Base-by-base conservation (phyloP, 2,888 invertebrate genomes). In the Tenthredo scrophulariae region DNA sequence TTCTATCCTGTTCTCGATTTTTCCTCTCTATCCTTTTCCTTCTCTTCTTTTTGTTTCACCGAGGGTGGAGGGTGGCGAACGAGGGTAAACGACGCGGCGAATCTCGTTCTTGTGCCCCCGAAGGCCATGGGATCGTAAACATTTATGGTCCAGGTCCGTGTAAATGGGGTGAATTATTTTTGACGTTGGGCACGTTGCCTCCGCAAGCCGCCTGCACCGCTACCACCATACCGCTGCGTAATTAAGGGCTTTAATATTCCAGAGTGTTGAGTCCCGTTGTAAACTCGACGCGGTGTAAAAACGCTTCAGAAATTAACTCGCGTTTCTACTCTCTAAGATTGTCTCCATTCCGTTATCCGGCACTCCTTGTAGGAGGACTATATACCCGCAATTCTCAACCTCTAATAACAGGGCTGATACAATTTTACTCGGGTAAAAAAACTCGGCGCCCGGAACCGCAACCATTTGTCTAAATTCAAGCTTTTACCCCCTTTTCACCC, bases 171-270 rank as follows among this genome's bases (percentile, higher is more conserved):
- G 67, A 83, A 83, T 83, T 83, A 83, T 83, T 83, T 83, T 83
- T 83, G 83, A 83, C 83, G 83, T 83, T 83, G 83, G 83, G 83
- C 83, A 83, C 67, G 83, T 67, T 83, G 67, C 83, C 83, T 43
- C 67, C 26, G 26, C 77, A 77, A 22, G 29, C 18, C 43, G 22
- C 75, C 75, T 54, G 75, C 46, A 46, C 72, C 72, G 37, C 40
- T 15, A 54, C 46, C 29, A 26, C 62, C 22, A 29, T 22, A 29
- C 33, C 80, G 26, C 40, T 62, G 6, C 83, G 83, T 65, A 83
- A 83, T 83, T 83, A 83, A 83, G 83, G 83, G 83, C 65, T 83
- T 83, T 83, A 65, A 83, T 83, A 83, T 83, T 83, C 83, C 83
- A 65, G 62, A 83, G 83, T 83, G 83, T 83, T 83, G 83, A 83